These are phyloP conservation scores for Crotalus horridus DNA, from an alignment of 2,113 vertebrate genomes.

Conservation along the genomic window DNA sequence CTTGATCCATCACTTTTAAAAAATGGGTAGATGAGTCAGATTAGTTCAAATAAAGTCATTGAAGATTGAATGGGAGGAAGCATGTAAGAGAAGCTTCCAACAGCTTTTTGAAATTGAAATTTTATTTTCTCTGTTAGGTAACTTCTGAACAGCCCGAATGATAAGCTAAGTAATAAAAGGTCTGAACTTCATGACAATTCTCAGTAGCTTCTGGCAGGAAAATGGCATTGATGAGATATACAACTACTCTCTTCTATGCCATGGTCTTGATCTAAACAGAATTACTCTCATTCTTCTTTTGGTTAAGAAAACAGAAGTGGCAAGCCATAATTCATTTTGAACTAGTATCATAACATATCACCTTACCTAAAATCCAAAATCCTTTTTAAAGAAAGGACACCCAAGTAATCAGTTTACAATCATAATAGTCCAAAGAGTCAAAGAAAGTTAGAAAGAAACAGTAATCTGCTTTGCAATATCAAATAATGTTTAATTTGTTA, in stretches of 20 bases:
- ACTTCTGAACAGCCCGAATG: background rate
- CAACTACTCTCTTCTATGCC: background rate
- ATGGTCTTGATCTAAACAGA: background rate
- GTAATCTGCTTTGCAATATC: background rate
- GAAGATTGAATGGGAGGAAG: background rate
- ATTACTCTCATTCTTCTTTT: background rate
- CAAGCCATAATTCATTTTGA: background rate
- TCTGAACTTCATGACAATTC: background rate
- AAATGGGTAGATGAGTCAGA: background rate
- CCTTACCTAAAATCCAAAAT: background rate
- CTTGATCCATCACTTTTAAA: background rate
- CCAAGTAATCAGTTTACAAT: background rate
- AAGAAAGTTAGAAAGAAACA: background rate
- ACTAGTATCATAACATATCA: background rate
- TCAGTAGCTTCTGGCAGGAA: background rate
- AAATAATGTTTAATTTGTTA: background rate
- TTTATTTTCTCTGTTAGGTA: background rate
- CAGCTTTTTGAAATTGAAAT: background rate
- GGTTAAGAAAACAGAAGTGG: background rate
- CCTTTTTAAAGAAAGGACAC: background rate
- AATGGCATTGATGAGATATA: background rate
- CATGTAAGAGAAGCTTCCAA: background rate
- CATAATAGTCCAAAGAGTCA: background rate
- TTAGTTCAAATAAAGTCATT: background rate
- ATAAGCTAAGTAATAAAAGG: background rate